A percentile compares a stretch with the other conserved stretches of the same genome.
Evolutionary conservation across 2,888 invertebrate genomes (phyloP).

Genomic region (Amblyjoppa fuscipennis): DNA sequence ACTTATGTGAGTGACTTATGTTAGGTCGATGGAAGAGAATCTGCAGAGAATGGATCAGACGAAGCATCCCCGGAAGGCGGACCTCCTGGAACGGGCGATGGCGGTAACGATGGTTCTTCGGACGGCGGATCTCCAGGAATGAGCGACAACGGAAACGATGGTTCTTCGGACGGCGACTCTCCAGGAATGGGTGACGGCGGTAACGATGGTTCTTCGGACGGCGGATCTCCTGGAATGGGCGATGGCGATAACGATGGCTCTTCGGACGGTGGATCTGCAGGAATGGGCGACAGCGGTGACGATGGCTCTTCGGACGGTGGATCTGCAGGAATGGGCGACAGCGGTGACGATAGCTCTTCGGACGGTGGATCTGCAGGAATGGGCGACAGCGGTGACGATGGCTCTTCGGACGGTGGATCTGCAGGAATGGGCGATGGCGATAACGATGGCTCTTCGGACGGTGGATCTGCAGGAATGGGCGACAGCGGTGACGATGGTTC

Average conservation of each 20-base stretch:
- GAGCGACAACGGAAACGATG: background rate
- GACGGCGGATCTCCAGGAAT: background rate
- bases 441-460: background rate
- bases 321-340: background rate
- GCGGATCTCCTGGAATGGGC: background rate
- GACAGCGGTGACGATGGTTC: background rate
- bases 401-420: constrained; percentile 10
- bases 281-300: background rate
- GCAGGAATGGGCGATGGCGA: background rate
- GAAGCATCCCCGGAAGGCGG: background rate
- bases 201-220: background rate
- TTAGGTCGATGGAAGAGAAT: background rate
- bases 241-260: background rate
- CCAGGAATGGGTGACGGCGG: background rate
- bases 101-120: background rate
- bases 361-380: background rate
- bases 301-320: background rate
- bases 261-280: background rate
- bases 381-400: background rate
- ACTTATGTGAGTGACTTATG: background rate
- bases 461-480: background rate
- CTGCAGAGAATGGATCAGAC: background rate
- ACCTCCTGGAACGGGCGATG: background rate
- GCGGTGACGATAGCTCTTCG: background rate
- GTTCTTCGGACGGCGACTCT: background rate